phyloP scores from a whole-genome alignment of 2,113 vertebrate species.

The Ciconia maguari region DNA sequence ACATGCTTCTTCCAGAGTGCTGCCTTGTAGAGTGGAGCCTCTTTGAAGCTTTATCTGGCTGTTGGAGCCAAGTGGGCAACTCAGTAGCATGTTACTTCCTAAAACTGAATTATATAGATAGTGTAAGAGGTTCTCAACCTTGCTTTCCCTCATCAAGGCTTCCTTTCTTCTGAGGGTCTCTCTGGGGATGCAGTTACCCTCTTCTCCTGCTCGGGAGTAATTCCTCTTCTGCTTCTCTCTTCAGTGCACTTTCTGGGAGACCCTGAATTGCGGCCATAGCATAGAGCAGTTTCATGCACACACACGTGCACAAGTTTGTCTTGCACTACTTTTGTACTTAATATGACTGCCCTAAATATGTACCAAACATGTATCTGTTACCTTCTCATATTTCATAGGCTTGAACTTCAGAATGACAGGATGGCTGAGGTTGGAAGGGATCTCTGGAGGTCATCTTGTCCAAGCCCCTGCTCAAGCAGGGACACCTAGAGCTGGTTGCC shows the following conservation, averaged over 20 bases:
- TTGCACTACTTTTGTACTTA: neutral
- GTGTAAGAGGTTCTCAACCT: neutral
- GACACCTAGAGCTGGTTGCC: neutral
- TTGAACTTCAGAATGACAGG: neutral
- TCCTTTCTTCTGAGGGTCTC: neutral
- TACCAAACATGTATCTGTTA: neutral
- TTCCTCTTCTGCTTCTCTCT: neutral
- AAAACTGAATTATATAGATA: neutral
- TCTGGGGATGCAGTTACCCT: neutral
- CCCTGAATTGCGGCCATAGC: neutral
- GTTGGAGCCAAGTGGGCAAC: neutral
- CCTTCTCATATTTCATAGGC: neutral
- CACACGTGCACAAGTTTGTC: fast-evolving
- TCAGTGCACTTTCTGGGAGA: neutral
- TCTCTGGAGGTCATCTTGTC: neutral
- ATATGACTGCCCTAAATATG: neutral
- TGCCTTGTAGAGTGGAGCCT: neutral
- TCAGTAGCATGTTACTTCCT: neutral
- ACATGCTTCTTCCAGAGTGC: neutral
- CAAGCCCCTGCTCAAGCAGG: neutral
- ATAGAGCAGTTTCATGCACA: neutral
- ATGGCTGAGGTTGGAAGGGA: neutral
- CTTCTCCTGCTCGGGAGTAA: neutral
- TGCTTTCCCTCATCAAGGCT: neutral
- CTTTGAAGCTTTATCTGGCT: neutral